These are phyloP conservation scores for Philonicus albiceps DNA, from an alignment of 2,888 invertebrate species.

Conservation along the genomic window DNA sequence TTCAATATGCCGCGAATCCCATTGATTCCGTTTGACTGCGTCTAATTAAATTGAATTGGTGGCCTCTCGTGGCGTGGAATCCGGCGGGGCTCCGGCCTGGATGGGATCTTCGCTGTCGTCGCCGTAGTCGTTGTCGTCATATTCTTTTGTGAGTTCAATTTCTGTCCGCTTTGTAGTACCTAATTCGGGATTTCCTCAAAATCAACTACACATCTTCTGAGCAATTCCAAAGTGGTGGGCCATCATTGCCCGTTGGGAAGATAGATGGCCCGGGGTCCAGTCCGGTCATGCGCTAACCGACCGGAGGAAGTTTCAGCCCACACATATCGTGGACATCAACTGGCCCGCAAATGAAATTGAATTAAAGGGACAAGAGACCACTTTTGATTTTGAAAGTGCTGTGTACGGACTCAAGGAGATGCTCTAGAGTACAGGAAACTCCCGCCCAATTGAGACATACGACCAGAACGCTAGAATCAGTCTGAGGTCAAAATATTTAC, in stretches of 20 bases:
- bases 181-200: conserved; percentile 46
- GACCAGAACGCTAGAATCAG: conserved; percentile 54
- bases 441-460: conserved; percentile 31
- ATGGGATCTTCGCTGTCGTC: neutral
- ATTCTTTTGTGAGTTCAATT: conserved; percentile 25
- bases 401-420: conserved; percentile 15
- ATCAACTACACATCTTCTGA: conserved; percentile 4
- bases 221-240: neutral
- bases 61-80: conserved; percentile 32
- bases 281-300: neutral
- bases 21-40: conserved; percentile 64
- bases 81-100: conserved; percentile 7
- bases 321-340: conserved; percentile 33
- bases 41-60: conserved; percentile 56
- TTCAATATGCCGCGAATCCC: conserved; percentile 50
- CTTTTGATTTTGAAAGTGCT: conserved; percentile 28
- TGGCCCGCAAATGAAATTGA: conserved; percentile 37
- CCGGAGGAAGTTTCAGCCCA: conserved; percentile 42
- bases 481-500: conserved; percentile 65
- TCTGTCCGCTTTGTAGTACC: conserved; percentile 12
- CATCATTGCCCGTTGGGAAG: neutral
- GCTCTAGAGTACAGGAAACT: conserved; percentile 25
- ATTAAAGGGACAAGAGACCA: conserved; percentile 37
- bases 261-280: too few relatives aligned
- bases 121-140: neutral